A percentile compares a stretch with the other conserved stretches of the same genome.
These are phyloP conservation scores for Therioaphis trifolii DNA, from an alignment of 2,888 invertebrate species.

Conservation along the genomic window DNA sequence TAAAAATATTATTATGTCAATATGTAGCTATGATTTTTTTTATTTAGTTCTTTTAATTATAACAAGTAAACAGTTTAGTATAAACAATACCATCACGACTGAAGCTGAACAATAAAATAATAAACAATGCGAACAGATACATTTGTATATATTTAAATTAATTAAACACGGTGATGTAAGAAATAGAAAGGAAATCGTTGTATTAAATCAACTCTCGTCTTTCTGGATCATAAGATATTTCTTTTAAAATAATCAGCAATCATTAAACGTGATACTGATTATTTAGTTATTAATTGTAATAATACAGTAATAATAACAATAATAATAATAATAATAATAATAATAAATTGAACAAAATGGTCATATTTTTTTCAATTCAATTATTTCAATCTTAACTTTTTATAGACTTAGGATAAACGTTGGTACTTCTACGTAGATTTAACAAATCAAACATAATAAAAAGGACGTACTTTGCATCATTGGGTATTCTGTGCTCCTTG, in stretches of 20 bases:
- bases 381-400: no score
- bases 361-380: no score
- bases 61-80: slow-evolving; percentile 50
- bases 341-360: neutral
- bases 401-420: no score
- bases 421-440: no score
- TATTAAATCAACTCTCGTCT: slow-evolving; percentile 15
- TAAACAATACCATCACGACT: slow-evolving; percentile 32
- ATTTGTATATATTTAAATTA: slow-evolving; percentile 15
- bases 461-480: no score
- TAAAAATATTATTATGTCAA: slow-evolving; percentile 33
- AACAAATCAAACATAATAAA: no score
- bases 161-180: slow-evolving; percentile 36
- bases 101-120: slow-evolving; percentile 42
- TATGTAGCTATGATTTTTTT: slow-evolving; percentile 16
- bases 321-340: neutral
- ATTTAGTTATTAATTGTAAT: neutral
- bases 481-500: no score
- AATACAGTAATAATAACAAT: neutral
- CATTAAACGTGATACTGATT: neutral
- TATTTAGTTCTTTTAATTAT: slow-evolving; percentile 26
- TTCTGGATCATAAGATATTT: neutral
- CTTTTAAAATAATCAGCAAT: neutral
- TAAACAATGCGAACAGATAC: slow-evolving; percentile 36
- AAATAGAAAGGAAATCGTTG: slow-evolving; percentile 25